Conservation (phyloP, 2,113 vertebrate genomes). For the Diphyllodes magnificus region DNA sequence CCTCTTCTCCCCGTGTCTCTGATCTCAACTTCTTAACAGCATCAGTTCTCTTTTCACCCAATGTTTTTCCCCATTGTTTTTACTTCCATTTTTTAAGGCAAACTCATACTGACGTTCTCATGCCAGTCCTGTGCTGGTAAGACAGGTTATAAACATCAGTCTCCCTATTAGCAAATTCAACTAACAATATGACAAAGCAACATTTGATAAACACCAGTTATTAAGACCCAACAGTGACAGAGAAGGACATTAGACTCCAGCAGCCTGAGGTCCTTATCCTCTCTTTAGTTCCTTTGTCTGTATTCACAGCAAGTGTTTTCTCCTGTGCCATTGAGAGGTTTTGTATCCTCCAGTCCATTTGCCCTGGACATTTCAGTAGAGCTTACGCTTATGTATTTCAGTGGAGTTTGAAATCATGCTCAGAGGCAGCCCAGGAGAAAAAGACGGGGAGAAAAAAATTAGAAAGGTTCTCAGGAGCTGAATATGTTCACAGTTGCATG, state of each 20-base stretch:
- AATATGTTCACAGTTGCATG: background rate
- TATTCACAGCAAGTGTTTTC: background rate
- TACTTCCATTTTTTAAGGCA: background rate
- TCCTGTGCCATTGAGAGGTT: background rate
- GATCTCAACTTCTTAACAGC: background rate
- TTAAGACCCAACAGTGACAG: background rate
- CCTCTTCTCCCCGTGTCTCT: background rate
- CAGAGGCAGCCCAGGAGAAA: background rate
- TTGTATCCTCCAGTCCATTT: background rate
- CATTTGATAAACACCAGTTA: background rate
- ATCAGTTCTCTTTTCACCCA: background rate
- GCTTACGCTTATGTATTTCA: background rate
- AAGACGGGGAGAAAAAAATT: background rate
- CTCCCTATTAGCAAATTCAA: background rate
- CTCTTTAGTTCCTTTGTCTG: background rate
- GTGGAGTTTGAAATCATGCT: background rate
- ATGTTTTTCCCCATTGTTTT: background rate
- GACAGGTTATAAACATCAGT: background rate
- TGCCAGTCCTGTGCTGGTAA: background rate
- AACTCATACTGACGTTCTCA: background rate
- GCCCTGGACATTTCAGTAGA: background rate
- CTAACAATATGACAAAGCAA: background rate
- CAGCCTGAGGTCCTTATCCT: background rate
- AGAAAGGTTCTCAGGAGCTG: background rate
- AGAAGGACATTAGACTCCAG: background rate